A percentile compares a stretch with the other conserved stretches of the same genome.
Evolutionary conservation across 2,888 invertebrate species (phyloP).

Genomic region (Spodoptera picta): DNA sequence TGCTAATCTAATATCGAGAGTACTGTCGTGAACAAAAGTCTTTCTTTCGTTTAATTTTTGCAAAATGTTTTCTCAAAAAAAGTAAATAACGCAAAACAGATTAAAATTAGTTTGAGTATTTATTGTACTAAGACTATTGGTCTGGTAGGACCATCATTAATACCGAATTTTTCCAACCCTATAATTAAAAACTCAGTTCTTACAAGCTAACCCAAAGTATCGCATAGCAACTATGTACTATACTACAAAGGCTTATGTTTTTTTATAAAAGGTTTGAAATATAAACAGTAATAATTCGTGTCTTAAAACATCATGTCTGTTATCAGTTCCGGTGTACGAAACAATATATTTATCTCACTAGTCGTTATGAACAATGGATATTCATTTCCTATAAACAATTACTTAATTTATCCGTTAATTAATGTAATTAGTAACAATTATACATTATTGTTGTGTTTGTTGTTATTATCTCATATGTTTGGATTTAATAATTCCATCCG

Average conservation of each 20-base stretch:
- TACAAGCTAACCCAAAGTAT: too few species aligned
- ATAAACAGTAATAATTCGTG: neutral
- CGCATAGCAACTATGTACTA: too few species aligned
- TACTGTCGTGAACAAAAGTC: slow-evolving; percentile 7
- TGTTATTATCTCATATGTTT: slow-evolving; percentile 6
- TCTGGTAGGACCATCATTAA: too few species aligned
- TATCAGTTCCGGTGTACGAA: slow-evolving; percentile 38
- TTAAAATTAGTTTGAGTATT: too few species aligned
- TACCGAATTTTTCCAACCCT: too few species aligned
- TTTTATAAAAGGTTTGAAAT: neutral
- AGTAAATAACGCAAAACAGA: too few species aligned
- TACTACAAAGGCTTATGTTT: too few species aligned
- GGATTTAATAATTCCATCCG: slow-evolving; percentile 7
- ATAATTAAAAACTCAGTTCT: too few species aligned
- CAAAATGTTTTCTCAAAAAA: too few species aligned
- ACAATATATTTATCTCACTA: slow-evolving; percentile 21
- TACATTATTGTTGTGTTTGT: neutral
- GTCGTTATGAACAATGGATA: slow-evolving; percentile 38
- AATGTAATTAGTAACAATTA: slow-evolving; percentile 34
- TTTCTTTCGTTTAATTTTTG: too few species aligned
- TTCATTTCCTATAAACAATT: slow-evolving; percentile 46
- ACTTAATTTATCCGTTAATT: slow-evolving; percentile 30
- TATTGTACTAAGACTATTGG: too few species aligned
- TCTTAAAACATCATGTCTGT: slow-evolving; percentile 12
- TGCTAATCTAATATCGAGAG: slow-evolving; percentile 26